Base-by-base conservation (phyloP, 1,140 invertebrate genomes). In the Papilio xuthus region DNA sequence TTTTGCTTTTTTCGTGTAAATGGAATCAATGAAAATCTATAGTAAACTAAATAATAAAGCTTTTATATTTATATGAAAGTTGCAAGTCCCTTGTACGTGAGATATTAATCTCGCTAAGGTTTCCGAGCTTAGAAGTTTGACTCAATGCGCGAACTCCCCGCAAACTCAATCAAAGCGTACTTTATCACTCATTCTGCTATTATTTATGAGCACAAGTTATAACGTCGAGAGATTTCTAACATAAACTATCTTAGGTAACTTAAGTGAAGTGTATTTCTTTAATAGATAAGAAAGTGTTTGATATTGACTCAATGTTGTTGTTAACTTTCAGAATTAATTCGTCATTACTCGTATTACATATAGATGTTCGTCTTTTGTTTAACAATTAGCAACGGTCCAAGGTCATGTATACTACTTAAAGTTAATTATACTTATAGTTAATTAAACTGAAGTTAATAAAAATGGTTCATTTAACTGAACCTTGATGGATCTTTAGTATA, bases 81-180 rank as follows among this genome's bases (percentile, higher is more conserved):
- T 60, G 0, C 20, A 60, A 60, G 56, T 67, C 12, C 26, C 26
- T 28, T 28, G 60, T 26, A 67, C 60, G 60, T 67, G 60, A 0
- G 60, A 67, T 67, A 67, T 60, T 28, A 67, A 67, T 42, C 41
- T 50, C 0, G 71, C 12, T 10, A 13, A 72, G 70, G 41, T 73
- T 73, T 73, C 42, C 10, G 20, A 44, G 71, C 71, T 73, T 42
- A 42, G 9, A 73, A 73, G 41, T 50, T 73, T 28, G 20, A 42
- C 20, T 73, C 41, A n/a, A 47, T 71, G 41, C 41, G 41, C 37
- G 41, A 67, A 67, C 60, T 67, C 60, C 41, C 71, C 10, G 20
- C 41, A 26, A 73, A 73, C 71, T 73, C 41, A 73, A 73, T 73
- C 37, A 73, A 73, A 26, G 9, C 23, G 71, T 73, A 73, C 41